These are phyloP conservation scores for Limnothrissa miodon DNA, from an alignment of 2,113 vertebrate genomes.

Conservation along the genomic window DNA sequence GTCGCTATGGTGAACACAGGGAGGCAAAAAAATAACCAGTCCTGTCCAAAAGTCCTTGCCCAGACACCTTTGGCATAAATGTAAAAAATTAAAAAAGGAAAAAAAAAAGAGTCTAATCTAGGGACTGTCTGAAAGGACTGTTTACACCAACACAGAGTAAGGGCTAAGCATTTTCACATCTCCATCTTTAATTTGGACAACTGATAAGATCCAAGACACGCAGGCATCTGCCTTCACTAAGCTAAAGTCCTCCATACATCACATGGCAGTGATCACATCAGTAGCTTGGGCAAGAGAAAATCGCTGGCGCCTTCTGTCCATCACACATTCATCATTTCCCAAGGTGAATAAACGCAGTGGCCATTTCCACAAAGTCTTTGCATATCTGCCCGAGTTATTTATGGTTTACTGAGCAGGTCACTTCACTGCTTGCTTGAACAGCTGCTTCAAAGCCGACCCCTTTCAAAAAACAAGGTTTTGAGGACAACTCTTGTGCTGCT, in stretches of 20 bases:
- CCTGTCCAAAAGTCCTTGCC: constrained; percentile 31
- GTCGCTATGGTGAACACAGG: neutral
- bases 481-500: constrained; percentile 64
- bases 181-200: too few species aligned
- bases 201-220: neutral
- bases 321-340: constrained; percentile 57
- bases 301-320: neutral
- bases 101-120: too few species aligned
- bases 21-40: neutral
- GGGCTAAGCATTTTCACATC: neutral
- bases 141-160: neutral
- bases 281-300: neutral
- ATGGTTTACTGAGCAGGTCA: constrained; percentile 78
- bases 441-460: constrained; percentile 67
- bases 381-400: constrained; percentile 73
- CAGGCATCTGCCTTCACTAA: neutral
- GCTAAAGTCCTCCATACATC: neutral
- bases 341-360: constrained; percentile 59
- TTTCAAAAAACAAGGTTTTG: constrained; percentile 59
- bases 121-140: constrained; percentile 8
- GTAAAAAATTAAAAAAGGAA: too few species aligned
- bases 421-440: constrained; percentile 72
- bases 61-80: constrained; percentile 19
- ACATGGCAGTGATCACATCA: neutral
- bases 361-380: constrained; percentile 57